phyloP scores from a whole-genome alignment of 2,797 vertebrate genomes.

The Leuciscus waleckii region DNA sequence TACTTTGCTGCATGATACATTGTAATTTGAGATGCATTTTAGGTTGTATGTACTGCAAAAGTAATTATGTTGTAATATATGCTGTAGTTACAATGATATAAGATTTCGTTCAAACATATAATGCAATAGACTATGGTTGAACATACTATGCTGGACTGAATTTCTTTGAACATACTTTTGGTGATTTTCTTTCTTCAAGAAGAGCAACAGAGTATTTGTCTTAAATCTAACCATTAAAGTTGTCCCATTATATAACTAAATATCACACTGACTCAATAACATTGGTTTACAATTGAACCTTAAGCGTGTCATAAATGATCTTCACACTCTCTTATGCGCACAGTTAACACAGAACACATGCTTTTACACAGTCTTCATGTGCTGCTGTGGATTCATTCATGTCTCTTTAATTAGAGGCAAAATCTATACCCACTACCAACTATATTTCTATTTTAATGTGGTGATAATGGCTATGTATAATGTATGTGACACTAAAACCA shows the following conservation, averaged over 20 bases:
- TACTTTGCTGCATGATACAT: not conserved
- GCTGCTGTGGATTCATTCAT: slow-evolving; percentile 17
- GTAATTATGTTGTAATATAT: not conserved
- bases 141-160: not conserved
- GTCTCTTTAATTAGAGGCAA: slow-evolving; percentile 42
- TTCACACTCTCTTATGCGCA: not conserved
- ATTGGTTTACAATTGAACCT: not conserved
- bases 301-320: not conserved
- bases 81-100: not conserved
- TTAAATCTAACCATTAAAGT: not conserved
- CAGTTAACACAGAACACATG: not conserved
- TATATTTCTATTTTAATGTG: slow-evolving; percentile 6
- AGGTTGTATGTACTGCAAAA: not conserved
- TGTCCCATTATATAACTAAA: not conserved
- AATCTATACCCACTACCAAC: not conserved
- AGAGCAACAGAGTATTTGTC: not conserved
- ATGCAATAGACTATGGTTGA: not conserved
- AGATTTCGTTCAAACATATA: not conserved
- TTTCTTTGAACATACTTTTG: not conserved
- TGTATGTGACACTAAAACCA: not conserved
- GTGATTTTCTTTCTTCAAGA: not conserved
- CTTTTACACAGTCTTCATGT: not conserved
- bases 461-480: slow-evolving; percentile 15
- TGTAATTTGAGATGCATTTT: not conserved
- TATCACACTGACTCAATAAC: not conserved